A percentile compares a stretch with the other conserved stretches of the same genome.
Conservation (phyloP, 1,140 invertebrate genomes). For the Helicoverpa zea region DNA sequence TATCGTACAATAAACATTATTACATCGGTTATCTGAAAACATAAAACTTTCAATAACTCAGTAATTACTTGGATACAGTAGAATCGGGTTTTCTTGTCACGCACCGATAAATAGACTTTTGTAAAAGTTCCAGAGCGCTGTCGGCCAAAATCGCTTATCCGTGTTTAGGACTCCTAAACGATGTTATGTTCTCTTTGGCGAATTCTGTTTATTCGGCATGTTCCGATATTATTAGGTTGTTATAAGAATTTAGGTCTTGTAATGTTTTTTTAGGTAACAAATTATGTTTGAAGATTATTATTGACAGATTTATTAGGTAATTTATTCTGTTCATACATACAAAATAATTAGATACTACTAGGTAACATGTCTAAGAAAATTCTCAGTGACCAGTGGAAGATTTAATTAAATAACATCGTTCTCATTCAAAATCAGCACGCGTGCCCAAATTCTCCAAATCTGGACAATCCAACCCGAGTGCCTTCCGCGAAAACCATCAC, state of each 20-base stretch:
- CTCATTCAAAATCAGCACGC: neutral
- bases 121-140: slow-evolving; percentile 25
- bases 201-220: slow-evolving; percentile 8
- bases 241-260: neutral
- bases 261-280: neutral
- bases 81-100: slow-evolving; percentile 38
- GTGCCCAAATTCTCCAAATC: slow-evolving; percentile 14
- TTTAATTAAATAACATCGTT: slow-evolving; percentile 8
- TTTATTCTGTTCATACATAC: too few species aligned
- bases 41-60: slow-evolving; percentile 30
- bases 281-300: neutral
- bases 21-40: neutral
- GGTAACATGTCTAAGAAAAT: too few species aligned
- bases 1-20: neutral
- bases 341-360: too few species aligned
- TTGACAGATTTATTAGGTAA: too few species aligned
- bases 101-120: slow-evolving; percentile 36
- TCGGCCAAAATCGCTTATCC: slow-evolving; percentile 33
- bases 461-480: neutral
- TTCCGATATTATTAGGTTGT: neutral
- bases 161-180: slow-evolving; percentile 36
- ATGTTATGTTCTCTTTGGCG: slow-evolving; percentile 32
- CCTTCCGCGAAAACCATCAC: slow-evolving; percentile 39
- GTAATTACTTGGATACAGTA: slow-evolving; percentile 36
- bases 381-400: neutral